Evolutionary conservation across 2,888 invertebrate species (phyloP).

Genomic region (Rotaria socialis): DNA sequence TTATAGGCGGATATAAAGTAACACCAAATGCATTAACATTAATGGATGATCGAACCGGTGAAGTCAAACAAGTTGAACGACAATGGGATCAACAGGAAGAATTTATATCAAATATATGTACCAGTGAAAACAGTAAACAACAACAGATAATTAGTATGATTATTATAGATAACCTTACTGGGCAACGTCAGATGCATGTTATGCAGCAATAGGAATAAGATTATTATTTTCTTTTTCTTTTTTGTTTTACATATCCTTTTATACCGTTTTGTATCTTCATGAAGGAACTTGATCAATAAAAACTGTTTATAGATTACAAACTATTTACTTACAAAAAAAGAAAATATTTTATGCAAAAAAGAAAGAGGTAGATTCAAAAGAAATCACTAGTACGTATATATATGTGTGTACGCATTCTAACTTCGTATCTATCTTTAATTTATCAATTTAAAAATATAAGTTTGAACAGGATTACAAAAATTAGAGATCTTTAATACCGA

Average conservation of each 20-base stretch:
- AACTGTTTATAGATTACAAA: neutral
- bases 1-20: neutral
- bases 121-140: neutral
- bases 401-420: no score
- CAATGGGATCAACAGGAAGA: neutral
- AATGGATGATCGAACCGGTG: conserved; percentile 7
- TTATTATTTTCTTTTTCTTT: neutral
- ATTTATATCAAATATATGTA: conserved; percentile 4
- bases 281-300: neutral
- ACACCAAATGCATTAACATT: conserved; percentile 7
- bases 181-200: neutral
- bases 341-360: no score
- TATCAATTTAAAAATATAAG: no score
- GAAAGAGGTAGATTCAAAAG: no score
- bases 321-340: no score
- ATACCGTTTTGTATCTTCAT: neutral
- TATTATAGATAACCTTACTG: neutral
- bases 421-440: no score
- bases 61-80: neutral
- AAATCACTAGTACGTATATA: no score
- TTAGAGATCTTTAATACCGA: no score
- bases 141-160: neutral
- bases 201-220: neutral
- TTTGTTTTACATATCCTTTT: neutral
- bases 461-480: no score